Percentiles rank a stretch among this genome's conserved stretches.
phyloP scores from a whole-genome alignment of 2,113 vertebrate genomes.

The Myiozetetes cayanensis region DNA sequence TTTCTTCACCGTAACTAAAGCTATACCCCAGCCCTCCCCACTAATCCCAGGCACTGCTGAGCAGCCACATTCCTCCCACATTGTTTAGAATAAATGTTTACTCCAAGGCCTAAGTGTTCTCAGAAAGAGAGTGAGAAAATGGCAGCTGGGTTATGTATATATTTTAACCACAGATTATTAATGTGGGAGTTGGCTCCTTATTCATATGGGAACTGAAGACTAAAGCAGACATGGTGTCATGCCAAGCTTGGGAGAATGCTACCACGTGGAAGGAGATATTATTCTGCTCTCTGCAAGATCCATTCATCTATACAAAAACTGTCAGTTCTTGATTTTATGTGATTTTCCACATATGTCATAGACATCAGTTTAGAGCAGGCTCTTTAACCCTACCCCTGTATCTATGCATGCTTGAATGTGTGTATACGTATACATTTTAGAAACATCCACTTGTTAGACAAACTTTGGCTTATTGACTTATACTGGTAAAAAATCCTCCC shows the following conservation, averaged over 20 bases:
- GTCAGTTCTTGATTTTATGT: not conserved
- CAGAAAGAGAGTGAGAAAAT: not conserved
- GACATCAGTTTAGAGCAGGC: not conserved
- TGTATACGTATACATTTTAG: not conserved
- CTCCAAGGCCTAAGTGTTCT: conserved; percentile 21
- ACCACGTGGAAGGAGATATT: not conserved
- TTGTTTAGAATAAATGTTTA: conserved; percentile 54
- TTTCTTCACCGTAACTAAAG: conserved; percentile 12
- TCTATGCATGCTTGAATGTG: not conserved
- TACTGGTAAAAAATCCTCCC: not conserved
- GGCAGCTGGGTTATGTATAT: conserved; percentile 20
- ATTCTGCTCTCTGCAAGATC: not conserved
- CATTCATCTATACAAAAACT: not conserved
- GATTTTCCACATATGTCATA: conserved; percentile 7
- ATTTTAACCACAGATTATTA: conserved; percentile 34
- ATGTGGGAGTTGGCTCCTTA: conserved; percentile 13
- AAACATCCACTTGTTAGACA: not conserved
- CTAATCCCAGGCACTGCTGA: conserved; percentile 37
- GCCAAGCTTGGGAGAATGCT: conserved; percentile 22
- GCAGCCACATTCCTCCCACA: conserved; percentile 36
- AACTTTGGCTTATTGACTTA: not conserved
- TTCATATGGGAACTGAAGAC: conserved; percentile 3
- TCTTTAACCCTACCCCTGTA: not conserved
- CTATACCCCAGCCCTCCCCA: not conserved
- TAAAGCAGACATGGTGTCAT: not conserved